Conservation (phyloP, 2,113 vertebrate species). For the Indicator indicator region DNA sequence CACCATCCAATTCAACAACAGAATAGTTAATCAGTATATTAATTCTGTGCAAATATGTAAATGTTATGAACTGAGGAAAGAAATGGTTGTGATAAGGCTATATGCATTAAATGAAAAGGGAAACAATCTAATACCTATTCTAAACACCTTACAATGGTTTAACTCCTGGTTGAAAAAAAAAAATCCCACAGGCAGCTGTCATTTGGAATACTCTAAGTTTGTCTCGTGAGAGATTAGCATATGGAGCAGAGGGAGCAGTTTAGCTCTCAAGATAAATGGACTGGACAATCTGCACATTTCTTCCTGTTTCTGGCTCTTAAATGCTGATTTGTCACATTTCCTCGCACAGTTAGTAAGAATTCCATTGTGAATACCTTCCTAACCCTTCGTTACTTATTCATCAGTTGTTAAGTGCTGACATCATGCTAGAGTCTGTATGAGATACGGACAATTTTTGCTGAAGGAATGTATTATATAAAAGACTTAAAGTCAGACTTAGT, state of each 20-base stretch:
- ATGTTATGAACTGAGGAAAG: background rate
- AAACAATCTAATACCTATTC: background rate
- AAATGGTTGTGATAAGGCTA: background rate
- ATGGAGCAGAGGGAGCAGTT: background rate
- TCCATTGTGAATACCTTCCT: background rate
- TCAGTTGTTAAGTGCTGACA: background rate
- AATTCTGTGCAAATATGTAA: background rate
- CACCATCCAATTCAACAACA: background rate
- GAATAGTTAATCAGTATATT: background rate
- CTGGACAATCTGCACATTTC: background rate
- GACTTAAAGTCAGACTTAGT: background rate
- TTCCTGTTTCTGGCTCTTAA: background rate
- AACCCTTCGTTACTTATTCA: background rate
- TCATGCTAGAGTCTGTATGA: background rate
- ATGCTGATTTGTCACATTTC: background rate
- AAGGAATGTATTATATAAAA: background rate
- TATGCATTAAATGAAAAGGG: background rate
- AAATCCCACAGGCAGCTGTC: background rate
- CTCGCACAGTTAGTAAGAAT: background rate
- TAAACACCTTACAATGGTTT: background rate
- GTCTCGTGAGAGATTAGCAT: background rate
- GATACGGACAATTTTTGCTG: background rate
- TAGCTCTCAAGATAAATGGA: background rate
- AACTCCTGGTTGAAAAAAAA: background rate
- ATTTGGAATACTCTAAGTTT: background rate